These are phyloP conservation scores for Megaleporinus macrocephalus DNA, from an alignment of 2,113 vertebrate genomes.

Conservation along the genomic window DNA sequence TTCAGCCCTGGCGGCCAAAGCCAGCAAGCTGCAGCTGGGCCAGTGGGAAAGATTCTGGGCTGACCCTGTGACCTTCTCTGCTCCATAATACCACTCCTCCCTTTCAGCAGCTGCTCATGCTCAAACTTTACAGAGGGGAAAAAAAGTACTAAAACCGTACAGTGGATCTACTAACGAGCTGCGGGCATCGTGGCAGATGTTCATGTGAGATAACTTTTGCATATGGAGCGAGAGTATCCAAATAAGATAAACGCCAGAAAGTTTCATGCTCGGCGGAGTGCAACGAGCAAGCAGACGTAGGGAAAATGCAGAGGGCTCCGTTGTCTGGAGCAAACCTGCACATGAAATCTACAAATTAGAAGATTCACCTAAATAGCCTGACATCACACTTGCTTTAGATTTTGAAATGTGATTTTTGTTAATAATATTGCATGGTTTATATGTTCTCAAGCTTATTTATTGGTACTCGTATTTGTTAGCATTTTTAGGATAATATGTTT, in stretches of 20 bases:
- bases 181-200: constrained; percentile 62
- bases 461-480: no score
- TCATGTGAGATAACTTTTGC: constrained; percentile 59
- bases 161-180: constrained; percentile 30
- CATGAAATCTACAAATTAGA: neutral
- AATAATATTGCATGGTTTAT: no score
- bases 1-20: constrained; percentile 56
- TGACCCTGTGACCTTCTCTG: constrained; percentile 60
- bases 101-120: constrained; percentile 67
- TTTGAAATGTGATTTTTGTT: neutral
- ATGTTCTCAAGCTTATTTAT: no score
- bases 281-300: constrained; percentile 12
- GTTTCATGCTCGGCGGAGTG: constrained; percentile 56
- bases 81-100: constrained; percentile 64
- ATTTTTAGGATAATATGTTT: no score
- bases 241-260: constrained; percentile 62
- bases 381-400: neutral
- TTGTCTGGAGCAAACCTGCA: neutral
- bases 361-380: neutral
- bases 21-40: constrained; percentile 70
- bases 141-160: constrained; percentile 57
- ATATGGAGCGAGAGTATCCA: constrained; percentile 60
- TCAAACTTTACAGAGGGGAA: constrained; percentile 62
- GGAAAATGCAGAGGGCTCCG: neutral
- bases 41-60: constrained; percentile 64